Conservation (phyloP, 2,113 vertebrate species). For the Anoplopoma fimbria region DNA sequence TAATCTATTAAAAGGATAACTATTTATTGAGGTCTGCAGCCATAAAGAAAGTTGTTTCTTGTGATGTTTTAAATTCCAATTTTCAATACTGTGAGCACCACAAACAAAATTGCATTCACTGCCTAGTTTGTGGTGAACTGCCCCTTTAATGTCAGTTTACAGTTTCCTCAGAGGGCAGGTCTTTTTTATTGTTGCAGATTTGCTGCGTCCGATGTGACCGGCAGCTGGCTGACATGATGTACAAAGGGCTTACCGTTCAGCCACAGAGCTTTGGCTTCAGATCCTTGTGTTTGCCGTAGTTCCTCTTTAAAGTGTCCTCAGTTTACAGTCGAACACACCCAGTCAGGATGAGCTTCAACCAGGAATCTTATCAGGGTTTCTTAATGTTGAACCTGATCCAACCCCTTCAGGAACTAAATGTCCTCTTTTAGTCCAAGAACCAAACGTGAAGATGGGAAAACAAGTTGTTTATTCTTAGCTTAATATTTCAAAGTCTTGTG, state of each 20-base stretch:
- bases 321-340: conserved; percentile 24
- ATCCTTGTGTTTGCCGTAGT: neutral
- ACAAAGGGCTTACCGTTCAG: neutral
- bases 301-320: neutral
- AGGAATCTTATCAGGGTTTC: neutral
- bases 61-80: too few relatives aligned
- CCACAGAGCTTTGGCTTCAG: conserved; percentile 1
- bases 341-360: neutral
- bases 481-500: too few relatives aligned
- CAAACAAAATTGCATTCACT: too few relatives aligned
- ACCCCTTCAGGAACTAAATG: too few relatives aligned
- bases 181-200: neutral
- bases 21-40: too few relatives aligned
- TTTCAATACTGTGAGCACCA: too few relatives aligned
- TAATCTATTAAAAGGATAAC: too few relatives aligned
- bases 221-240: too few relatives aligned
- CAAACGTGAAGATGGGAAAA: neutral
- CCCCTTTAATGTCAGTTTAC: too few relatives aligned
- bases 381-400: neutral
- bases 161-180: neutral
- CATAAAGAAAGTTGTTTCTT: too few relatives aligned
- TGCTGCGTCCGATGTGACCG: neutral
- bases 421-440: neutral
- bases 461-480: neutral
- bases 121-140: too few relatives aligned